A percentile compares a stretch with the other conserved stretches of the same genome.
Evolutionary conservation across 2,113 vertebrate species (phyloP).

Genomic region (Hippocampus guttulatus): DNA sequence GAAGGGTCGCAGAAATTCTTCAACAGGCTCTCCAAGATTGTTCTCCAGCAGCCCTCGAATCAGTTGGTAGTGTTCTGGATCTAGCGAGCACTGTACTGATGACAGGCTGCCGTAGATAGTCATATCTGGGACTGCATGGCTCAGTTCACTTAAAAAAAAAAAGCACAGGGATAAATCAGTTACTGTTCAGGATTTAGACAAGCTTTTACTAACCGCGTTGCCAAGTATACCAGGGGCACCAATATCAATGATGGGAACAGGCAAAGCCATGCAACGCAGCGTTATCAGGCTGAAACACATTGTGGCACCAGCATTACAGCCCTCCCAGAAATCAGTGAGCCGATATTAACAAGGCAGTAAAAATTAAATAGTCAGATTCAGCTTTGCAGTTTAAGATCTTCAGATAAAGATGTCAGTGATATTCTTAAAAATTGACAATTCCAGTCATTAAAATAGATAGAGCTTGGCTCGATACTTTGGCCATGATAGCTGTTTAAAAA

Average conservation of each 20-base stretch:
- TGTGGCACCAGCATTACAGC: neutral
- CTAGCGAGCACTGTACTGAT: conserved; percentile 90
- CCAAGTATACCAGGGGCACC: neutral
- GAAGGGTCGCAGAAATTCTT: conserved; percentile 93
- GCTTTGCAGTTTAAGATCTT: no score
- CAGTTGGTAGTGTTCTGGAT: conserved; percentile 86
- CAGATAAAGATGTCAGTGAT: no score
- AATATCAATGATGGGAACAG: neutral
- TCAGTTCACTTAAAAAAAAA: conserved; percentile 78
- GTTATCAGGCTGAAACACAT: neutral
- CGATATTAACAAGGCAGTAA: neutral
- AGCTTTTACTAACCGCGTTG: neutral
- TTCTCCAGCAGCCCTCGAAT: conserved; percentile 89
- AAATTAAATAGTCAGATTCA: neutral
- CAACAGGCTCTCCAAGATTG: conserved; percentile 90
- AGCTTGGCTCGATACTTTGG: no score
- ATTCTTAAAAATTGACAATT: no score
- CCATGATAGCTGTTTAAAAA: no score
- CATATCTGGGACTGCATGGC: conserved; percentile 87
- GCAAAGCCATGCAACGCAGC: neutral
- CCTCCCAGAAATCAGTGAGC: no score
- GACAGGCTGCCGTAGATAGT: conserved; percentile 88
- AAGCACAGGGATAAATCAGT: neutral
- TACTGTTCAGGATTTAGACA: neutral
- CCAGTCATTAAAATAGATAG: no score